phyloP scores from a whole-genome alignment of 1,140 invertebrate species.

The Notospermus geniculatus region DNA sequence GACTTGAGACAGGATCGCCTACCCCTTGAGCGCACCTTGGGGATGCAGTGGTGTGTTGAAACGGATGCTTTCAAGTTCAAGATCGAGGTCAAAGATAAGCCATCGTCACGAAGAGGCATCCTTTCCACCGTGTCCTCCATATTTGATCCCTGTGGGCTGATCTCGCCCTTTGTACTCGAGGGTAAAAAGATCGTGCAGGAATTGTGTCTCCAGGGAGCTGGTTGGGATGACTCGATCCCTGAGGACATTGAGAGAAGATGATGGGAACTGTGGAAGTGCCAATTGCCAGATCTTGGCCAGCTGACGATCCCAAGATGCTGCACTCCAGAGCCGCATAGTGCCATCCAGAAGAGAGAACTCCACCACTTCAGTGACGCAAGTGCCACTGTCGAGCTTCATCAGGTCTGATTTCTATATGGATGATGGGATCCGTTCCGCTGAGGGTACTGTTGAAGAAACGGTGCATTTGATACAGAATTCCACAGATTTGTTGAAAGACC shows the following conservation, averaged over 20 bases:
- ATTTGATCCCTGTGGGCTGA: not conserved
- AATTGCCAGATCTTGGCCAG: not conserved
- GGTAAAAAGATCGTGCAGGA: conserved; percentile 1
- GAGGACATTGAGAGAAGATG: too few relatives aligned
- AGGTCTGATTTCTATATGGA: too few relatives aligned
- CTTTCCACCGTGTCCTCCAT: too few relatives aligned
- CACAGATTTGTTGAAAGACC: not conserved
- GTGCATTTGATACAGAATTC: not conserved
- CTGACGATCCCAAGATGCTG: not conserved
- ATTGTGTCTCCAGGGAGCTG: too few relatives aligned
- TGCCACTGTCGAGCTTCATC: too few relatives aligned
- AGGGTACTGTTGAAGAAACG: not conserved
- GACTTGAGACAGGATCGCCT: not conserved
- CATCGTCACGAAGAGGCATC: not conserved
- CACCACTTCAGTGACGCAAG: conserved; percentile 9
- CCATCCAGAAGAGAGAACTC: not conserved
- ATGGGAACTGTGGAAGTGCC: too few relatives aligned
- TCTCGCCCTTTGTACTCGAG: not conserved
- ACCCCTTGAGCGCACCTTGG: conserved; percentile 1
- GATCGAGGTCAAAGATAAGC: not conserved
- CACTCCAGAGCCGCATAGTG: too few relatives aligned
- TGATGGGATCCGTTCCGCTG: too few relatives aligned
- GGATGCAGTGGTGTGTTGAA: conserved; percentile 3
- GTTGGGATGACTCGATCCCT: too few relatives aligned
- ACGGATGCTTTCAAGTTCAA: not conserved